Evolutionary conservation across 2,888 invertebrate genomes (phyloP).

Genomic region (Horisme vitalbata): DNA sequence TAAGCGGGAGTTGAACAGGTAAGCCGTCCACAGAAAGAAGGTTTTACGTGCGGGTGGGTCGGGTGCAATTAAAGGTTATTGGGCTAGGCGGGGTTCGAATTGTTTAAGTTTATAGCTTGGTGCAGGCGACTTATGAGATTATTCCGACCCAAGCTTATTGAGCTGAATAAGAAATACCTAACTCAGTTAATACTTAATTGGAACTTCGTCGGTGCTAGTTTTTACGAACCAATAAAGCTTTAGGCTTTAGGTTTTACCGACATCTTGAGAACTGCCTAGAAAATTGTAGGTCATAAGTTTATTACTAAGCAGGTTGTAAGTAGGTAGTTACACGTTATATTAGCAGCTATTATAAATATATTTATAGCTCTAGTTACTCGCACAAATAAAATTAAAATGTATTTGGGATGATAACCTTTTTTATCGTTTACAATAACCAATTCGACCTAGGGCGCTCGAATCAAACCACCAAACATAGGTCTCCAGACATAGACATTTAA

Average conservation of each 20-base stretch:
- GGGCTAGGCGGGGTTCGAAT: conserved; percentile 21
- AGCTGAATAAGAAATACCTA: not conserved
- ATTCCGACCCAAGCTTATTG: conserved; percentile 2
- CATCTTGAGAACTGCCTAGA: too few relatives aligned
- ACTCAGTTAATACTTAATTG: not conserved
- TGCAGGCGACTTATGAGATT: conserved; percentile 17
- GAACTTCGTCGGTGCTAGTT: too few relatives aligned
- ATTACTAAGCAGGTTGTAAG: too few relatives aligned
- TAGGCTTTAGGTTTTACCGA: too few relatives aligned
- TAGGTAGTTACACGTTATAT: too few relatives aligned
- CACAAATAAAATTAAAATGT: too few relatives aligned
- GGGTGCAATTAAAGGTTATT: conserved; percentile 34
- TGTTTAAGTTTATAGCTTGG: conserved; percentile 23
- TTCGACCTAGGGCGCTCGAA: not conserved
- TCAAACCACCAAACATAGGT: not conserved
- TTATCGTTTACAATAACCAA: too few relatives aligned
- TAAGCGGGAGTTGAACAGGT: conserved; percentile 8
- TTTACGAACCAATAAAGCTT: too few relatives aligned
- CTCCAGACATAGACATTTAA: not conserved
- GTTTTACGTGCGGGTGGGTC: conserved; percentile 12
- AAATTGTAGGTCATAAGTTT: too few relatives aligned
- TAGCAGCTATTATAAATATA: too few relatives aligned
- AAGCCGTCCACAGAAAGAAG: conserved; percentile 15
- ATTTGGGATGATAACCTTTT: too few relatives aligned
- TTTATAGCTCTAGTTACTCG: too few relatives aligned